phyloP scores from a whole-genome alignment of 2,888 invertebrate genomes.

The Cephus sareptanus region DNA sequence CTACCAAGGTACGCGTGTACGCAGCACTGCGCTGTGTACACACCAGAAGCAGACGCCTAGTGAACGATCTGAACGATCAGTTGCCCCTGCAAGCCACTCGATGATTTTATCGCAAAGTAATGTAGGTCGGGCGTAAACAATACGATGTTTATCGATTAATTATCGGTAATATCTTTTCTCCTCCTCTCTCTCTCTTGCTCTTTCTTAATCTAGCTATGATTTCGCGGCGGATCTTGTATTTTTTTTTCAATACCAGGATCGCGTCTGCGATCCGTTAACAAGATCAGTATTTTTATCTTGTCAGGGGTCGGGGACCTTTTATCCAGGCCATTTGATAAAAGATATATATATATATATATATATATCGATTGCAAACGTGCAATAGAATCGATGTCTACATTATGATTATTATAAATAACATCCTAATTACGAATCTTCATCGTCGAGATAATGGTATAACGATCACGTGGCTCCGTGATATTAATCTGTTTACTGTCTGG shows the following conservation, averaged over 20 bases:
- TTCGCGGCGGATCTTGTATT: background rate
- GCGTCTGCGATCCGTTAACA: background rate
- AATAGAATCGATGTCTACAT: background rate
- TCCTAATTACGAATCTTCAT: too few relatives aligned
- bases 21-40: too few relatives aligned
- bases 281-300: background rate
- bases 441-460: too few relatives aligned
- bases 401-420: background rate
- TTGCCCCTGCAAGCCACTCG: constrained; percentile 13
- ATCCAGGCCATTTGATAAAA: background rate
- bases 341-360: background rate
- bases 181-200: constrained; percentile 27
- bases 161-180: constrained; percentile 36
- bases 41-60: too few relatives aligned
- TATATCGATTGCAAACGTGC: background rate
- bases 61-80: too few relatives aligned
- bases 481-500: background rate
- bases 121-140: constrained; percentile 63
- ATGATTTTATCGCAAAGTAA: constrained; percentile 59
- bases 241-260: background rate
- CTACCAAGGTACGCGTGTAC: too few relatives aligned
- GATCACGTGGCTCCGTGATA: background rate
- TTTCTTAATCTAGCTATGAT: constrained; percentile 24
- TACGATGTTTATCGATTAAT: constrained; percentile 59
- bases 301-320: background rate